Base-by-base conservation (phyloP, 2,113 vertebrate genomes). In the Herpetotheres cachinnans region DNA sequence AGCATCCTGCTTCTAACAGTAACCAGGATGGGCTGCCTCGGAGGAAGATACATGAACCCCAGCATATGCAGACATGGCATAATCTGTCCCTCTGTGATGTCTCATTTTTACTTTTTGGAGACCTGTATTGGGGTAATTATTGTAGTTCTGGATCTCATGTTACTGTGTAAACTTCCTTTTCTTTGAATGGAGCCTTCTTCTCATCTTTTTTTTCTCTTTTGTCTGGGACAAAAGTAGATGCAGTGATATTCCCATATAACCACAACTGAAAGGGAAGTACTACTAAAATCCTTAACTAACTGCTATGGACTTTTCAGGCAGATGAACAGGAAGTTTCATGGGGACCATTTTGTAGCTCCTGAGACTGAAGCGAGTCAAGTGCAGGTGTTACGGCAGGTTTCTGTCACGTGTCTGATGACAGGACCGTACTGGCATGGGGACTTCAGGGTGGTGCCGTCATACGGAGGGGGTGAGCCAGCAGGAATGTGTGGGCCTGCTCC, bases 91-190 rank as follows among this genome's bases (percentile, higher is more conserved):
- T 91, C 38, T 94, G 82, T 62, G 40, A 21, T 80, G 88, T 93
- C 93, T 96, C 85, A 73, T 73, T 95, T 90, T 88, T 46, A 63
- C 4, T 88, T 85, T 86, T 86, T 56, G 50, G 87, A 93, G 85
- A 70, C 82, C 26, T 92, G 16, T 13, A 42, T 16, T 82, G 44
- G 11, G 8, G 72, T 95, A 91, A 94, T 93, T 94, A 86, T 44
- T 95, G 15, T 24, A 46, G 62, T 73, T 94, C 88, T 77, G 88
- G 74, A 58, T 90, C 90, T 90, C 80, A 16, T 73, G 30, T 96
- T 94, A 94, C 93, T 86, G 29, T 73, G 32, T 70, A 94, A 96
- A 93, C 88, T 86, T 93, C 74, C 85, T 77, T 62, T 87, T 89
- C 22, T 70, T 94, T 95, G 17, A 92, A 58, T 54, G 52, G 20